Evolutionary conservation across 2,888 invertebrate species (phyloP).

Genomic region (Leptinotarsa tumamoca): DNA sequence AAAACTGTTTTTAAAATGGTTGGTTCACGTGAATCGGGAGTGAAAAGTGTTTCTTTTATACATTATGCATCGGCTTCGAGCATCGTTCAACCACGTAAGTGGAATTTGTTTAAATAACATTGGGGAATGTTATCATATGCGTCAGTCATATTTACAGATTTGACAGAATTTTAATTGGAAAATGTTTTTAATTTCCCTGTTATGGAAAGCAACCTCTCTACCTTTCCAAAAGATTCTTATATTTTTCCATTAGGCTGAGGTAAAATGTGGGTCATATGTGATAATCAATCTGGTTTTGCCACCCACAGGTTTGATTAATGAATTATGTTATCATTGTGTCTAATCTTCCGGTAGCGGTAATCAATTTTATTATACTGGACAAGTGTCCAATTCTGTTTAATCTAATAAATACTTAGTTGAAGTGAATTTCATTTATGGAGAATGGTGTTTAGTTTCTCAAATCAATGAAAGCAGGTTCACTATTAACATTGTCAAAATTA

Average conservation of each 20-base stretch:
- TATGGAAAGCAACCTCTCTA: slow-evolving; percentile 17
- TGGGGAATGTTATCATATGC: slow-evolving; percentile 48
- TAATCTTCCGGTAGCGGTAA: slow-evolving; percentile 5
- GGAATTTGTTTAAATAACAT: slow-evolving; percentile 32
- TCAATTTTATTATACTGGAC: background rate
- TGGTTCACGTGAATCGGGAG: slow-evolving; percentile 56
- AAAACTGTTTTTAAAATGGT: slow-evolving; percentile 54
- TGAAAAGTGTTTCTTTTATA: slow-evolving; percentile 56
- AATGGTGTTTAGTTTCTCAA: no score
- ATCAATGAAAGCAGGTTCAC: no score
- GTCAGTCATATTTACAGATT: slow-evolving; percentile 46
- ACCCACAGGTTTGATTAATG: slow-evolving; percentile 6
- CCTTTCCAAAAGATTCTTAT: slow-evolving; percentile 17
- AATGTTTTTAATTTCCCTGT: slow-evolving; percentile 40
- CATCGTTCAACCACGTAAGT: slow-evolving; percentile 61
- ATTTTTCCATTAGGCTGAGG: background rate
- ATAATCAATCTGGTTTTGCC: slow-evolving; percentile 12
- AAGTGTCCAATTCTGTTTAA: background rate
- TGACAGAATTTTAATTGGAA: slow-evolving; percentile 40
- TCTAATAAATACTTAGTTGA: background rate
- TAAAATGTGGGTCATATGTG: background rate
- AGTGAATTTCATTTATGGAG: no score
- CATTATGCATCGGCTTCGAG: slow-evolving; percentile 57
- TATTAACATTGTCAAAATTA: no score
- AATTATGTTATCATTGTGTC: slow-evolving; percentile 2